Conservation (phyloP, 2,113 vertebrate species). For the Acrocephalus arundinaceus region DNA sequence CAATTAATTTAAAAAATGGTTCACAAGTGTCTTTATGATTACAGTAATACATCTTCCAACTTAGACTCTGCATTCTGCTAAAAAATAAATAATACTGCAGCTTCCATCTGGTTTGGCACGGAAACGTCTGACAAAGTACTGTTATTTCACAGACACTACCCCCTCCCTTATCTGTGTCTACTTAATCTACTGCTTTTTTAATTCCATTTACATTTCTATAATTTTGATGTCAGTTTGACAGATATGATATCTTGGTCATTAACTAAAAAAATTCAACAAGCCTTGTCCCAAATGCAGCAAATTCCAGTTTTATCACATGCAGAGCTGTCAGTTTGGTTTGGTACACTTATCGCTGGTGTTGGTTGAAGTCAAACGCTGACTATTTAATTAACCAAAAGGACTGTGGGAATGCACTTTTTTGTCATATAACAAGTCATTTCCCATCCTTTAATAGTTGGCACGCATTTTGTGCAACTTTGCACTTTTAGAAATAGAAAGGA, state of each 20-base stretch:
- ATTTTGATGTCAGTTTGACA: background rate
- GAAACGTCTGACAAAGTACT: background rate
- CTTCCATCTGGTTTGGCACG: background rate
- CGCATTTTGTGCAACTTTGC: background rate
- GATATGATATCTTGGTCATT: background rate
- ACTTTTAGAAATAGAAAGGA: background rate
- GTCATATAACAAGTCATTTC: background rate
- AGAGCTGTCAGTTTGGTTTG: background rate
- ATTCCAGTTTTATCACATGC: background rate
- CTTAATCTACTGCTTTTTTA: background rate
- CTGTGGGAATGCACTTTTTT: background rate
- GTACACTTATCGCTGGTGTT: background rate
- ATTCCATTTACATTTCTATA: background rate
- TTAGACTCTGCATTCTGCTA: background rate
- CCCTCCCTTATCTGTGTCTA: background rate
- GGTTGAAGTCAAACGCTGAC: background rate
- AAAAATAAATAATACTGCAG: background rate
- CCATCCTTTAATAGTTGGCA: background rate
- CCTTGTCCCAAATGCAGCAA: background rate
- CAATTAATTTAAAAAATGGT: background rate
- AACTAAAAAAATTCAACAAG: background rate
- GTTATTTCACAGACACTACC: background rate
- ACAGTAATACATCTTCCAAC: background rate
- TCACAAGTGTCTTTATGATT: background rate
- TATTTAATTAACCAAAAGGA: background rate